phyloP scores from a whole-genome alignment of 2,113 vertebrate species.

The Oncorhynchus gorbuscha region DNA sequence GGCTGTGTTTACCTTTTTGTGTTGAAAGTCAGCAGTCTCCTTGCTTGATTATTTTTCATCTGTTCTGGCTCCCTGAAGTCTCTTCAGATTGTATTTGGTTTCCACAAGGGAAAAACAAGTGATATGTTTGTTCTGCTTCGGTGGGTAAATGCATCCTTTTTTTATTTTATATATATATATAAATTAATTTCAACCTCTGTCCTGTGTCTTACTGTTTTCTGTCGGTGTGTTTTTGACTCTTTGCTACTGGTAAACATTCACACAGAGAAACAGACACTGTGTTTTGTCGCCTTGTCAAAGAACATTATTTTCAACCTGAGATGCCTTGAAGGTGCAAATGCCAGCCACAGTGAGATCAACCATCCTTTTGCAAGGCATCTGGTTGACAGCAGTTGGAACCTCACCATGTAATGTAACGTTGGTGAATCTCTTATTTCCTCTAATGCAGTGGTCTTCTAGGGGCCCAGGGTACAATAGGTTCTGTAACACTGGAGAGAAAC shows the following conservation, averaged over 20 bases:
- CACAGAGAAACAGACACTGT: not conserved
- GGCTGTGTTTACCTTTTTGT: constrained; percentile 60
- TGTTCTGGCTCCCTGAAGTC: constrained; percentile 39
- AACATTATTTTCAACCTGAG: too few relatives aligned
- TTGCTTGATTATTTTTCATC: constrained; percentile 67
- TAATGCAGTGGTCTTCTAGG: too few relatives aligned
- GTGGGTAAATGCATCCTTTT: constrained; percentile 62
- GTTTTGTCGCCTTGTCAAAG: not conserved
- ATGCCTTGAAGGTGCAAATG: too few relatives aligned
- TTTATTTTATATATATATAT: constrained; percentile 29
- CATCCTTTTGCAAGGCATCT: too few relatives aligned
- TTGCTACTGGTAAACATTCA: not conserved
- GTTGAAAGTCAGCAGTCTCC: constrained; percentile 64
- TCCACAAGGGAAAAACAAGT: constrained; percentile 67
- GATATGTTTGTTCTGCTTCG: constrained; percentile 77
- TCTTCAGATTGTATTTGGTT: constrained; percentile 70
- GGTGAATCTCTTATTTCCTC: too few relatives aligned
- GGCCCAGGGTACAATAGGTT: not conserved
- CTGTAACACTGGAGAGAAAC: not conserved
- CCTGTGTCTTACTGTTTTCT: constrained; percentile 9
- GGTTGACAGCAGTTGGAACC: too few relatives aligned
- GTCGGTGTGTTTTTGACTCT: constrained; percentile 34
- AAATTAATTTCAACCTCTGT: constrained; percentile 73
- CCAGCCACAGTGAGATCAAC: too few relatives aligned
- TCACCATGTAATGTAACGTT: too few relatives aligned